Percentiles rank a stretch among this genome's conserved stretches.
Evolutionary conservation across 2,113 vertebrate genomes (phyloP).

Genomic region (Amphiprion percula): DNA sequence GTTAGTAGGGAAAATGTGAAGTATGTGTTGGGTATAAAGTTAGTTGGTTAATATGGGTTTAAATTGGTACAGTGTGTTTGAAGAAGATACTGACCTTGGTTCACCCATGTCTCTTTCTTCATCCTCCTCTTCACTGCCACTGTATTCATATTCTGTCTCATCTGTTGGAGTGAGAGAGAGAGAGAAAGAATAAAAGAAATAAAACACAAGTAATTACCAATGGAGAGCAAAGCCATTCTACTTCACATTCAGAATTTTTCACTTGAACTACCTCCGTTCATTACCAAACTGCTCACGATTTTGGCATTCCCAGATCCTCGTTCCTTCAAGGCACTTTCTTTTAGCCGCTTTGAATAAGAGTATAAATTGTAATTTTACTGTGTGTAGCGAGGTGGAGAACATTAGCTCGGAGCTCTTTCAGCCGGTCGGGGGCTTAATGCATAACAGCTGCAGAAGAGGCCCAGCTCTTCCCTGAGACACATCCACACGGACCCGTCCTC

Average conservation of each 20-base stretch:
- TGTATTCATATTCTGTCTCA: conserved; percentile 98
- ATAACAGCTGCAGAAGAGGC: not conserved
- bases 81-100: conserved; percentile 87
- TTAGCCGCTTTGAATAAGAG: conserved; percentile 46
- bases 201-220: conserved; percentile 23
- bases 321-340: conserved; percentile 45
- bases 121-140: conserved; percentile 97
- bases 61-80: not conserved
- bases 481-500: conserved; percentile 5
- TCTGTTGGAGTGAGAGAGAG: conserved; percentile 79
- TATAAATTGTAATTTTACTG: conserved; percentile 62
- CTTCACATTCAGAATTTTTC: conserved; percentile 41
- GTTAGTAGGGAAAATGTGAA: not conserved
- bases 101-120: conserved; percentile 95
- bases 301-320: conserved; percentile 37
- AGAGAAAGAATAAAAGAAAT: not conserved
- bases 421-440: conserved; percentile 32
- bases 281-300: conserved; percentile 39
- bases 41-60: not conserved
- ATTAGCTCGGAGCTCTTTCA: conserved; percentile 51
- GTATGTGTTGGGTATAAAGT: not conserved
- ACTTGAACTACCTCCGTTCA: conserved; percentile 36
- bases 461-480: conserved; percentile 35
- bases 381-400: conserved; percentile 57
- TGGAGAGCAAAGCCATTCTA: conserved; percentile 27